phyloP scores from a whole-genome alignment of 2,113 vertebrate species.

The Elephantulus edwardii region DNA sequence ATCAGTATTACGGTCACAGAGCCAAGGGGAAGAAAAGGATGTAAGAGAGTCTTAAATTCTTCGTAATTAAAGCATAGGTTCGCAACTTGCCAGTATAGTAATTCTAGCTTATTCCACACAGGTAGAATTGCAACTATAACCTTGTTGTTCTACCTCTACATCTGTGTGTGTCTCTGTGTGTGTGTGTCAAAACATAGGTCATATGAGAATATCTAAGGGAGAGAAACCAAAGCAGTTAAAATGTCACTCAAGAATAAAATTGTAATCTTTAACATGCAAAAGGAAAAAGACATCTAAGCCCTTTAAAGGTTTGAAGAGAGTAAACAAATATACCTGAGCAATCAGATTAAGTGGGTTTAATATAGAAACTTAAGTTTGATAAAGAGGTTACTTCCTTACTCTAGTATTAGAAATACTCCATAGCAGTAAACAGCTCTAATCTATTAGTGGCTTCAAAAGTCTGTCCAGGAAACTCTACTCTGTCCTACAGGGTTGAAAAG shows the following conservation, averaged over 20 bases:
- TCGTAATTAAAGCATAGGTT: not conserved
- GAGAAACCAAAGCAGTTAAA: not conserved
- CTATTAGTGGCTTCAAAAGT: not conserved
- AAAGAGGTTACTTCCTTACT: not conserved
- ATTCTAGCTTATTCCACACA: not conserved
- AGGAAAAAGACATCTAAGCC: not conserved
- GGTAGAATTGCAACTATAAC: not conserved
- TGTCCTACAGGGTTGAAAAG: not conserved
- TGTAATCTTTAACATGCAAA: slow-evolving; percentile 9
- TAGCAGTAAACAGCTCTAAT: not conserved
- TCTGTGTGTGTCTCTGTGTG: no score
- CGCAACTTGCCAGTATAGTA: not conserved
- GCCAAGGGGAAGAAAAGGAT: not conserved
- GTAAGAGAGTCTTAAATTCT: not conserved
- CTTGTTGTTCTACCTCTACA: not conserved
- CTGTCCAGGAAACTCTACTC: not conserved
- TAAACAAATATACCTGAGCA: not conserved
- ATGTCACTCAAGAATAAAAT: not conserved
- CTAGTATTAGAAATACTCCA: not conserved
- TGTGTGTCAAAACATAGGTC: not conserved
- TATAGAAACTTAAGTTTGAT: not conserved
- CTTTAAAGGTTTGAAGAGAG: not conserved
- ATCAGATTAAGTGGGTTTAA: not conserved
- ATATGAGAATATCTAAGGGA: not conserved
- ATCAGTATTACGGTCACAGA: not conserved